These are phyloP conservation scores for Hyphantria cunea DNA, from an alignment of 1,140 invertebrate genomes.

Conservation along the genomic window DNA sequence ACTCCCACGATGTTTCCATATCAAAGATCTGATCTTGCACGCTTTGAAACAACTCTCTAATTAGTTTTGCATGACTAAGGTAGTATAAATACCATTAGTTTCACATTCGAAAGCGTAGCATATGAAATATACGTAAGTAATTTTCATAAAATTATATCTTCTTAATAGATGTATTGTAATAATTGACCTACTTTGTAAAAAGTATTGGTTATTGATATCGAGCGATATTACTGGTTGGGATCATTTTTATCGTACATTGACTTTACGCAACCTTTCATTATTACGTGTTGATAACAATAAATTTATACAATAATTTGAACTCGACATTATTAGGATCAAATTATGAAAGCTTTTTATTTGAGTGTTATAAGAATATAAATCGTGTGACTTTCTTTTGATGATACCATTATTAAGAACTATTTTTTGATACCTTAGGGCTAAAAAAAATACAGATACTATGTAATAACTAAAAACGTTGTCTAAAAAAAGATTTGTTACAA, in stretches of 20 bases:
- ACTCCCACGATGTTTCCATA: constrained; percentile 26
- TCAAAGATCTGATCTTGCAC: constrained; percentile 7
- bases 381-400: too few relatives aligned
- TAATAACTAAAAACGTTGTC: too few relatives aligned
- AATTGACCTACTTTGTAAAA: constrained; percentile 10
- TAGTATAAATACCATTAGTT: constrained; percentile 51
- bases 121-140: constrained; percentile 32
- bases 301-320: too few relatives aligned
- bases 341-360: too few relatives aligned
- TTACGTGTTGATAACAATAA: constrained; percentile 2
- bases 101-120: constrained; percentile 64
- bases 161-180: neutral
- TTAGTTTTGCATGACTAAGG: constrained; percentile 68
- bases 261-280: neutral
- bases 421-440: too few relatives aligned
- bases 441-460: too few relatives aligned
- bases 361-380: too few relatives aligned
- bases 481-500: too few relatives aligned
- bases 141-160: neutral
- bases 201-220: constrained; percentile 11
- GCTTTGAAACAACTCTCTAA: constrained; percentile 44
- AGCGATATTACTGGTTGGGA: constrained; percentile 11
- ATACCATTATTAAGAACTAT: too few relatives aligned
- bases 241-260: constrained; percentile 23
- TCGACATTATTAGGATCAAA: too few relatives aligned